Percentiles rank a stretch among this genome's conserved stretches.
Evolutionary conservation across 2,888 invertebrate genomes (phyloP).

Genomic region (Bruchidius siliquastri): DNA sequence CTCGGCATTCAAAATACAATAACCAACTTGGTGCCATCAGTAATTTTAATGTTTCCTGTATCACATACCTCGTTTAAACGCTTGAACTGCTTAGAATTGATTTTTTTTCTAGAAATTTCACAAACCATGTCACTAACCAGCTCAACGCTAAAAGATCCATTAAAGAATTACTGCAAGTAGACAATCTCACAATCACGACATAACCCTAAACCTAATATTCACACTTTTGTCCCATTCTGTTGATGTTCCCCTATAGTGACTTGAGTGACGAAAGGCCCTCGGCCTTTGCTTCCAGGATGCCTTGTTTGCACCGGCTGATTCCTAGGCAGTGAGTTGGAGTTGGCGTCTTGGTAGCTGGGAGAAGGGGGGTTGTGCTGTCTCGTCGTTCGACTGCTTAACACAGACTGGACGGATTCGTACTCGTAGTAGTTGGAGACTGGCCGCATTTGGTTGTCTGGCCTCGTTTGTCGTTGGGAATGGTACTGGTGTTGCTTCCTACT

Average conservation of each 20-base stretch:
- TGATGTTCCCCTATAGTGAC: conserved; percentile 56
- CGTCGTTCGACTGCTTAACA: conserved; percentile 41
- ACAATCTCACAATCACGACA: neutral
- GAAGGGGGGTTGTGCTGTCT: conserved; percentile 25
- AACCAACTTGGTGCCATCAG: too few relatives aligned
- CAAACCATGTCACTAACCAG: neutral
- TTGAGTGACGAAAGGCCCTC: conserved; percentile 60
- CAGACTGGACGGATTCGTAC: conserved; percentile 72
- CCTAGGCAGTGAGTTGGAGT: conserved; percentile 38
- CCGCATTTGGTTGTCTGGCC: conserved; percentile 52
- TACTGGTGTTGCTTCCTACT: conserved; percentile 66
- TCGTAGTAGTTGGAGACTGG: conserved; percentile 82
- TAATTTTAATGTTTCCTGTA: too few relatives aligned
- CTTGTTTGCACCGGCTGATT: conserved; percentile 29
- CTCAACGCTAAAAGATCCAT: neutral
- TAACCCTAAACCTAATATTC: conserved; percentile 9
- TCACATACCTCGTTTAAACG: too few relatives aligned
- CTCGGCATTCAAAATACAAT: too few relatives aligned
- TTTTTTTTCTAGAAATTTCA: neutral
- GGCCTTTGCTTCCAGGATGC: conserved; percentile 26
- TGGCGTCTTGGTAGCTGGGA: conserved; percentile 32
- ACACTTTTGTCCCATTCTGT: conserved; percentile 46
- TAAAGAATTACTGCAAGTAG: neutral
- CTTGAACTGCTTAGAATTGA: too few relatives aligned
- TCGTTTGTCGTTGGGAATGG: conserved; percentile 55